Conservation (phyloP, 2,888 invertebrate genomes). For the Mechanitis mazaeus region DNA sequence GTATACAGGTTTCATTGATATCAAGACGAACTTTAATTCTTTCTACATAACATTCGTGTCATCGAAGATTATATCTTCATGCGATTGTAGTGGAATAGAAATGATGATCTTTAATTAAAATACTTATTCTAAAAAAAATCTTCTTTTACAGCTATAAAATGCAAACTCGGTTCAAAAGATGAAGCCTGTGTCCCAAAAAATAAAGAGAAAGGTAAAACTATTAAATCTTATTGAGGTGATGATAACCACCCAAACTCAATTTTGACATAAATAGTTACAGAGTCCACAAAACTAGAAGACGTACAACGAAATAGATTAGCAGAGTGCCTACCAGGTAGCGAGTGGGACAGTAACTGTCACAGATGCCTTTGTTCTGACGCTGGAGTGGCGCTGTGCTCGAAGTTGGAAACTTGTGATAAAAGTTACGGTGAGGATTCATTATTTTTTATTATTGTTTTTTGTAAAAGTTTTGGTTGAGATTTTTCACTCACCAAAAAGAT, state of each 20-base stretch:
- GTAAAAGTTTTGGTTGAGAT: too few relatives aligned
- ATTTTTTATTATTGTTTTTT: neutral
- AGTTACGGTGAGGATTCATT: constrained; percentile 37
- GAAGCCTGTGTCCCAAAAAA: constrained; percentile 39
- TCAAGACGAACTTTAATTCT: too few relatives aligned
- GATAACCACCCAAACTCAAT: neutral
- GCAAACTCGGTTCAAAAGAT: constrained; percentile 40
- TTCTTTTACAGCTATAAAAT: constrained; percentile 49
- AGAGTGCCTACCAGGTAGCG: constrained; percentile 48
- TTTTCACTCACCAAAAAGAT: too few relatives aligned
- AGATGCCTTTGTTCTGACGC: constrained; percentile 44
- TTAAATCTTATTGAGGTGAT: neutral
- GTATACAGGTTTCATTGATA: too few relatives aligned
- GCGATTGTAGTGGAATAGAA: too few relatives aligned
- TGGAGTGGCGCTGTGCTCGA: constrained; percentile 44
- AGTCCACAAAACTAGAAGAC: constrained; percentile 18
- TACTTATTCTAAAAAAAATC: constrained; percentile 1
- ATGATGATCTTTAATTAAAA: too few relatives aligned
- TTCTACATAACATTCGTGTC: too few relatives aligned
- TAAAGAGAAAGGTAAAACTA: constrained; percentile 37
- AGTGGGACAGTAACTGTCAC: constrained; percentile 57
- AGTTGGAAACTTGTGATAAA: constrained; percentile 29
- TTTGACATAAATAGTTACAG: constrained; percentile 26
- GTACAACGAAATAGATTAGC: constrained; percentile 27
- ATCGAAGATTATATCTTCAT: too few relatives aligned